These are phyloP conservation scores for Gastrophryne carolinensis DNA, from an alignment of 2,797 vertebrate species.

Conservation along the genomic window DNA sequence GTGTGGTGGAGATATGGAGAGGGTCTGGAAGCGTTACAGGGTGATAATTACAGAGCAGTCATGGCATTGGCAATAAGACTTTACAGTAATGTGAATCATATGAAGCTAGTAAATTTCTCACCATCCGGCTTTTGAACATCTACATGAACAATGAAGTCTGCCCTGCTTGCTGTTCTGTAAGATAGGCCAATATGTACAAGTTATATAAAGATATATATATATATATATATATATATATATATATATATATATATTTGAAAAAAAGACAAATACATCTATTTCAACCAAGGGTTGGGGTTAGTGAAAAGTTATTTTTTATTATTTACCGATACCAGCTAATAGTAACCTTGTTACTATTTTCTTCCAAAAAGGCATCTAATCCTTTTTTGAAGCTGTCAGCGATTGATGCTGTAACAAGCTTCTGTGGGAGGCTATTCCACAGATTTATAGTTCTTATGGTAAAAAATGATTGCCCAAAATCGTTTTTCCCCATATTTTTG, in stretches of 20 bases:
- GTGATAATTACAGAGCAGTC: not conserved
- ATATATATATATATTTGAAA: not conserved
- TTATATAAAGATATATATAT: not conserved
- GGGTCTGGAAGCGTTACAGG: not conserved
- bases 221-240: not conserved
- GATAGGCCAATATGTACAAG: not conserved
- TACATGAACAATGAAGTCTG: not conserved
- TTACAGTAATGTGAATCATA: not conserved
- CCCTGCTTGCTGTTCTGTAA: not conserved
- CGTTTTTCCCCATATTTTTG: too few relatives aligned
- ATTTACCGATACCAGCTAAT: too few relatives aligned
- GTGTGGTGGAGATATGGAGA: not conserved
- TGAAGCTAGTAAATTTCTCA: not conserved
- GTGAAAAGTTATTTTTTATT: too few relatives aligned
- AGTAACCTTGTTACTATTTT: too few relatives aligned
- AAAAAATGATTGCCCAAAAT: too few relatives aligned
- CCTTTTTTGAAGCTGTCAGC: too few relatives aligned
- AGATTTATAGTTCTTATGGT: too few relatives aligned
- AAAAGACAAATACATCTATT: too few relatives aligned
- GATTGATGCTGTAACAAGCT: too few relatives aligned
- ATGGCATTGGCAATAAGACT: not conserved
- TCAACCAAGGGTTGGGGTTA: too few relatives aligned
- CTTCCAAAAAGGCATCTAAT: too few relatives aligned
- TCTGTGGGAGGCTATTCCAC: too few relatives aligned
- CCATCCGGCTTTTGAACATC: not conserved